Percentiles rank a stretch among this genome's conserved stretches.
These are phyloP conservation scores for Calvadosia cruxmelitensis DNA, from an alignment of 30 jellyfish, hydroid and myxozoan species.

Conservation along the genomic window DNA sequence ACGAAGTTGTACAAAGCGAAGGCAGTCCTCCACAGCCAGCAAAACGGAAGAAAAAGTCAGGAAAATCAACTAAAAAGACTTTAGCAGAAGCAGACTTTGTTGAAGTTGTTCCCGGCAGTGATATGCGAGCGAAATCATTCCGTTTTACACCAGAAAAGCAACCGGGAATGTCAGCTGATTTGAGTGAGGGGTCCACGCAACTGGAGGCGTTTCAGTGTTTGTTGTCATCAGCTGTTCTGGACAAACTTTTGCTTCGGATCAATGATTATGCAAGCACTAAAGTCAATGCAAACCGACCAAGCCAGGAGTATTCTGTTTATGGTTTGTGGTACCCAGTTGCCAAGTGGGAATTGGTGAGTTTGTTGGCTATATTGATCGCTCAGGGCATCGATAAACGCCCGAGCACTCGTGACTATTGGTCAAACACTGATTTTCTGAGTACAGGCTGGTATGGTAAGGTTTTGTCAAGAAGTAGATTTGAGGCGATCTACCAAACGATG, in stretches of 20 bases:
- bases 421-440: neutral
- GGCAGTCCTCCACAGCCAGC: too few relatives aligned
- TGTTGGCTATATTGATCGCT: neutral
- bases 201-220: constrained; percentile 3
- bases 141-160: constrained; percentile 8
- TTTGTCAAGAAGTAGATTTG: constrained; percentile 18
- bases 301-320: neutral
- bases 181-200: neutral
- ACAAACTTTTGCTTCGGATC: neutral
- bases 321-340: constrained; percentile 11
- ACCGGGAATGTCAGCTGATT: constrained; percentile 10
- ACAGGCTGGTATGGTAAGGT: constrained; percentile 10
- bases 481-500: constrained; percentile 26
- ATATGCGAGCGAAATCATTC: constrained; percentile 1
- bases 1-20: too few relatives aligned
- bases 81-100: too few relatives aligned
- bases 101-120: too few relatives aligned
- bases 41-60: too few relatives aligned
- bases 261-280: constrained; percentile 13
- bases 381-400: constrained; percentile 25
- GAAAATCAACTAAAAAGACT: too few relatives aligned
- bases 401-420: constrained; percentile 11
- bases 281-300: constrained; percentile 2
- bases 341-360: constrained; percentile 2
- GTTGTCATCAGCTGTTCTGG: neutral